Percentiles rank a stretch among this genome's conserved stretches.
phyloP scores from a whole-genome alignment of 2,797 vertebrate species.

The Semotilus atromaculatus region DNA sequence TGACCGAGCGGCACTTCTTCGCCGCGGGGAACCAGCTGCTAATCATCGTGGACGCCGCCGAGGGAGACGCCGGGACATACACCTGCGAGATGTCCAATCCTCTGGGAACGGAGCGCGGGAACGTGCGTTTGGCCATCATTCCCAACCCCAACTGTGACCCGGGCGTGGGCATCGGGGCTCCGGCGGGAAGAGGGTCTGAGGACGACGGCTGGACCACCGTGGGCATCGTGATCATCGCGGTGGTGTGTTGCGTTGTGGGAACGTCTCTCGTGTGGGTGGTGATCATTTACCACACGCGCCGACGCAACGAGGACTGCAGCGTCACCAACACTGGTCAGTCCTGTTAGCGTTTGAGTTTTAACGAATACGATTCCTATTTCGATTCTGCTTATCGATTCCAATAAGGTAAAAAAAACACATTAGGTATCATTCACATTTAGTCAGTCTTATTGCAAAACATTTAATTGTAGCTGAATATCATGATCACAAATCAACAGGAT shows the following conservation, averaged over 20 bases:
- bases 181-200: conserved; percentile 61
- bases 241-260: conserved; percentile 98
- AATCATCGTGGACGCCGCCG: conserved; percentile 91
- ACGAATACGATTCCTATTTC: no score
- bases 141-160: conserved; percentile 92
- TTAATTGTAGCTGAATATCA: no score
- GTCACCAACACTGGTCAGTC: conserved; percentile 94
- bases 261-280: conserved; percentile 98
- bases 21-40: conserved; percentile 95
- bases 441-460: no score
- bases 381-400: no score
- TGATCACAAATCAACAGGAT: no score
- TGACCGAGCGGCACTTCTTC: conserved; percentile 96
- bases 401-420: no score
- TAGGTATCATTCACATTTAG: no score
- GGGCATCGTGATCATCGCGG: conserved; percentile 96
- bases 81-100: conserved; percentile 98
- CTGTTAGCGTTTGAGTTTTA: no score
- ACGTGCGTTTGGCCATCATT: conserved; percentile 87
- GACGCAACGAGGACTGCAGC: conserved; percentile 93
- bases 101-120: conserved; percentile 90
- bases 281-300: conserved; percentile 97
- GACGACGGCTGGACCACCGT: conserved; percentile 94
- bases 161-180: conserved; percentile 61
- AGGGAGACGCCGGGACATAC: conserved; percentile 90